These are phyloP conservation scores for Thermophis baileyi DNA, from an alignment of 2,113 vertebrate species.

Conservation along the genomic window DNA sequence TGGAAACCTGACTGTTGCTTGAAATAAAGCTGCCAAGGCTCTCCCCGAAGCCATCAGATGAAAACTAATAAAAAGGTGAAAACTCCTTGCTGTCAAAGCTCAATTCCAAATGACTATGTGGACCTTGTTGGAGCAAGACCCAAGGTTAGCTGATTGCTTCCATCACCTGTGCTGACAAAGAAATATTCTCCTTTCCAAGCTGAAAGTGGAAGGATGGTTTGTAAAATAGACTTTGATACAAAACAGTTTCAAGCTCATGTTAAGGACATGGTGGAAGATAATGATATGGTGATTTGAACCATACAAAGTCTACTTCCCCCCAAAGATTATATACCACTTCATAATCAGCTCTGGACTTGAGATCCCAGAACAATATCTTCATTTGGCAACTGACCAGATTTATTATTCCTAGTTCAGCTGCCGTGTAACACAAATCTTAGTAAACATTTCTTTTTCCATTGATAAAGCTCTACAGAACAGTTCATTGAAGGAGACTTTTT, in stretches of 20 bases:
- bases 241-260: neutral
- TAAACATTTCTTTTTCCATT: neutral
- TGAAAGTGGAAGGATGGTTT: neutral
- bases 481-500: neutral
- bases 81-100: neutral
- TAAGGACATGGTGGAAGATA: neutral
- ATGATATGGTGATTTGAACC: neutral
- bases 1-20: neutral
- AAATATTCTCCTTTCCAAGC: neutral
- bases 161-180: neutral
- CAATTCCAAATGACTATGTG: neutral
- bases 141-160: neutral
- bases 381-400: neutral
- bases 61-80: neutral
- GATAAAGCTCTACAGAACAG: neutral
- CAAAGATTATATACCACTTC: neutral
- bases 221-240: neutral
- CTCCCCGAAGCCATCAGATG: neutral
- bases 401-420: neutral
- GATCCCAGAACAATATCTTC: neutral
- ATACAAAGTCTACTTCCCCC: neutral
- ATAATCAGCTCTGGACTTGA: neutral
- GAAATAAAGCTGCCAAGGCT: neutral
- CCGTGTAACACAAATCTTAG: neutral
- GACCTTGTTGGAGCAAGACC: neutral